These are phyloP conservation scores for Diaprepes abbreviatus DNA, from an alignment of 2,888 invertebrate genomes.

Conservation along the genomic window DNA sequence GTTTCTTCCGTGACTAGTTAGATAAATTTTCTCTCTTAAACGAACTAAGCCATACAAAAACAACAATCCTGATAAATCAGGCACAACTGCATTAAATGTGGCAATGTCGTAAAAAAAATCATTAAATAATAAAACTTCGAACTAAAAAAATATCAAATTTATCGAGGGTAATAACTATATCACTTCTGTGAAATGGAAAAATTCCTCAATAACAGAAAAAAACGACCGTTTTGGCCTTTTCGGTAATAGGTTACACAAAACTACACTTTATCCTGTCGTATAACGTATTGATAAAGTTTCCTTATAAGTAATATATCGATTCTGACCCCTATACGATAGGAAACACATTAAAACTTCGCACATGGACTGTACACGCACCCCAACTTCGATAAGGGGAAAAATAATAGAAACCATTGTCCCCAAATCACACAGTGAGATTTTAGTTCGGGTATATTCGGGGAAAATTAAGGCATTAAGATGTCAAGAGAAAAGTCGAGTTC, in stretches of 20 bases:
- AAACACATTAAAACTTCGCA: constrained; percentile 46
- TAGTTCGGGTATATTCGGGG: constrained; percentile 32
- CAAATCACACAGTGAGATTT: constrained; percentile 22
- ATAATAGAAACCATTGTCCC: constrained; percentile 47
- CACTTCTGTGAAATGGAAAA: not conserved
- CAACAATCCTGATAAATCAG: too few relatives aligned
- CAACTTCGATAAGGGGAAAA: constrained; percentile 28
- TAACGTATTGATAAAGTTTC: constrained; percentile 35
- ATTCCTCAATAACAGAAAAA: not conserved
- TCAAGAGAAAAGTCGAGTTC: constrained; percentile 20
- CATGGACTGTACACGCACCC: constrained; percentile 32
- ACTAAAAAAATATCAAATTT: too few relatives aligned
- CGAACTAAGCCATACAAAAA: too few relatives aligned
- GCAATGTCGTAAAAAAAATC: too few relatives aligned
- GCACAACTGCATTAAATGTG: too few relatives aligned
- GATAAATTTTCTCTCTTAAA: too few relatives aligned
- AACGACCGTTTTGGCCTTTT: not conserved
- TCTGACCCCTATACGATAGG: constrained; percentile 27
- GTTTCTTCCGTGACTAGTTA: too few relatives aligned
- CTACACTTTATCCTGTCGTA: constrained; percentile 20
- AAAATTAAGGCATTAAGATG: constrained; percentile 33
- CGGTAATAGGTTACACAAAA: constrained; percentile 22
- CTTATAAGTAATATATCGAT: constrained; percentile 25
- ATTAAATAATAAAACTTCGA: too few relatives aligned
- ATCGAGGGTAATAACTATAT: too few relatives aligned